Base-by-base conservation (phyloP, 2,888 invertebrate species). In the Cephus rjabovi region DNA sequence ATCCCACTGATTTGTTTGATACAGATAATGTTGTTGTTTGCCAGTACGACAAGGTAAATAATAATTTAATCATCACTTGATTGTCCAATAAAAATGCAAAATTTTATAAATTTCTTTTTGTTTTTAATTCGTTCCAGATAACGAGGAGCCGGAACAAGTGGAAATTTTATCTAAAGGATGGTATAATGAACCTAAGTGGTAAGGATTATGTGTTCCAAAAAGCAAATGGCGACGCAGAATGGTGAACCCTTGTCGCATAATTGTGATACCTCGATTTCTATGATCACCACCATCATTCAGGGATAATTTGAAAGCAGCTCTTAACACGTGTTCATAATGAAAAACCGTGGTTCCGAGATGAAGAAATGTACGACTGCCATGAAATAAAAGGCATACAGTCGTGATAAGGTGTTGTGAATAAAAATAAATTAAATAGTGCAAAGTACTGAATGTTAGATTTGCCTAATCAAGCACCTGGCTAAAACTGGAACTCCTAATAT, bases 11-110 rank as follows among this genome's bases (percentile, higher is more conserved):
- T 92, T 94, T 99, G 91, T 99, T 99, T 93, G 99, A 99, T 88
- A 98, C 99, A 71, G 99, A 99, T 87, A 99, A 99, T 93, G 99
- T 99, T 79, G 98, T 99, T 81, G 99, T 99, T 80, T 99, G 99
- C 92, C 99, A 99, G 92, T 99, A 99, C 93, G 99, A 99, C 93
- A 99, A 99, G 94, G 97, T 97, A 91, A 84, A 82, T 84, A 56
- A 76, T 56, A 69, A 33, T 37, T 23, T 37, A 40, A 77, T 3
- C 71, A 37, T 56, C 69, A 71, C 31, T 71, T 33, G n/a, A 23
- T 30, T 6, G 74, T 1, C 23, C 9, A 23, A 23, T 56, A 56
- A 23, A 6, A 56, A 56, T 23, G 2, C 9, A 23, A 23, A 9
- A 15, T 6, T 56, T 56, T 56, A 23, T 56, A 9, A 23, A 11